Conservation (phyloP, 2,888 invertebrate species). For the Caenorhabditis japonica region DNA sequence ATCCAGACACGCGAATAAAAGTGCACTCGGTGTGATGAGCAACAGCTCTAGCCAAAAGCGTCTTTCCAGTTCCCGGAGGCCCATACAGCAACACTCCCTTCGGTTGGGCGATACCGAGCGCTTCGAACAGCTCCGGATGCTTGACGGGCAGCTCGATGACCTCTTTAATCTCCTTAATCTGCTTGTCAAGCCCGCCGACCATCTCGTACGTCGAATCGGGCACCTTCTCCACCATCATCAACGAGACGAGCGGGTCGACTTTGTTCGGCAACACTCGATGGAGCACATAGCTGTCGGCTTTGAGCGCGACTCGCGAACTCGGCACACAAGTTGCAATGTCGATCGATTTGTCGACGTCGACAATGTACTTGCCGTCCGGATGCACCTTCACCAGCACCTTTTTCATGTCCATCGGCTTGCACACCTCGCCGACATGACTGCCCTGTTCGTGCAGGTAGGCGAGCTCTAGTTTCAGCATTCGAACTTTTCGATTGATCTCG, state of each 20-base stretch:
- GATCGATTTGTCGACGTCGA: slow-evolving; percentile 98
- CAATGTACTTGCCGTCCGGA: slow-evolving; percentile 99
- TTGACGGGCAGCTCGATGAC: slow-evolving; percentile 99
- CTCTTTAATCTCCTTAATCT: slow-evolving; percentile 99
- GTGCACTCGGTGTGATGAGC: slow-evolving; percentile 99
- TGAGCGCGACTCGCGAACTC: slow-evolving; percentile 95
- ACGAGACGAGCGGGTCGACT: slow-evolving; percentile 95
- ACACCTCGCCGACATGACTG: slow-evolving; percentile 98
- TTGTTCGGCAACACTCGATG: slow-evolving; percentile 99
- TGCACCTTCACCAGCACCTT: slow-evolving; percentile 99
- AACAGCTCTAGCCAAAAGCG: slow-evolving; percentile 94
- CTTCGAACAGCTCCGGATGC: slow-evolving; percentile 98
- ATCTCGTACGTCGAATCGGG: slow-evolving; percentile 99
- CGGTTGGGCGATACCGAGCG: slow-evolving; percentile 97
- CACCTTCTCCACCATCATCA: slow-evolving; percentile 99
- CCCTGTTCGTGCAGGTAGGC: slow-evolving; percentile 96
- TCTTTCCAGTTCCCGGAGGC: slow-evolving; percentile 96
- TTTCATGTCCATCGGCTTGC: slow-evolving; percentile 99
- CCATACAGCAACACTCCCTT: slow-evolving; percentile 95
- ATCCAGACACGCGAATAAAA: slow-evolving; percentile 97
- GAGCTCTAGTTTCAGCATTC: slow-evolving; percentile 96
- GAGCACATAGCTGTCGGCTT: slow-evolving; percentile 97
- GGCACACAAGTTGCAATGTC: slow-evolving; percentile 98
- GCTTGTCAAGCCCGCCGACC: slow-evolving; percentile 99
- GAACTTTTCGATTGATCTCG: slow-evolving; percentile 98